phyloP scores from a whole-genome alignment of 1,140 invertebrate genomes.

The Physella acuta region DNA sequence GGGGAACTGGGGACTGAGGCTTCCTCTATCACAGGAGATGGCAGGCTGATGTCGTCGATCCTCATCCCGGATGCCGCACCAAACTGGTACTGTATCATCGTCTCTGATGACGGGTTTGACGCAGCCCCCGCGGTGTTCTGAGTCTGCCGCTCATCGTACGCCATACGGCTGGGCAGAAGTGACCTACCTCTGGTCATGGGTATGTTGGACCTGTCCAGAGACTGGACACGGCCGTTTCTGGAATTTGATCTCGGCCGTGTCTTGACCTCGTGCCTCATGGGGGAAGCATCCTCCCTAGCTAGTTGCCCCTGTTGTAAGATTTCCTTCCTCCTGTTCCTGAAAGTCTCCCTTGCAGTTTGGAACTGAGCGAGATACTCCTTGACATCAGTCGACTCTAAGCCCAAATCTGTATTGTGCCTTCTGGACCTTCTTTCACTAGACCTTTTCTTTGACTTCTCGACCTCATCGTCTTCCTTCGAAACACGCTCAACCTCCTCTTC shows the following conservation, averaged over 20 bases:
- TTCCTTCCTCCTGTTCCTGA: slow-evolving; percentile 14
- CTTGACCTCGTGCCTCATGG: neutral
- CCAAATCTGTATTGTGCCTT: slow-evolving; percentile 16
- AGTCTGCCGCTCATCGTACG: neutral
- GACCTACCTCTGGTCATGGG: neutral
- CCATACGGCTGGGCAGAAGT: neutral
- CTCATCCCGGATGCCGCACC: neutral
- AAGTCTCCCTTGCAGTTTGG: slow-evolving; percentile 19
- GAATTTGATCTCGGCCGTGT: neutral
- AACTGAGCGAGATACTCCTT: slow-evolving; percentile 12
- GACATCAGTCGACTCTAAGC: neutral
- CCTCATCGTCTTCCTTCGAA: neutral
- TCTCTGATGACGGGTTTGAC: neutral
- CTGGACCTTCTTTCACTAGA: neutral
- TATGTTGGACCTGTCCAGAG: slow-evolving; percentile 4
- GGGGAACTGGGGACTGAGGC: neutral
- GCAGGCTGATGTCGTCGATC: neutral
- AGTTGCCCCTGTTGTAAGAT: slow-evolving; percentile 15
- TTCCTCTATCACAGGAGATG: slow-evolving; percentile 20
- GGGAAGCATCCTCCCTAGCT: slow-evolving; percentile 9
- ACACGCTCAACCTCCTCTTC: neutral
- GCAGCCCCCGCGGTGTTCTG: neutral
- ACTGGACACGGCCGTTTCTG: slow-evolving; percentile 16
- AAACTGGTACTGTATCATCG: neutral
- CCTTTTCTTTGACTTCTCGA: neutral